A percentile compares a stretch with the other conserved stretches of the same genome.
phyloP scores from a whole-genome alignment of 2,113 vertebrate species.

The Thamnophis sirtalis region DNA sequence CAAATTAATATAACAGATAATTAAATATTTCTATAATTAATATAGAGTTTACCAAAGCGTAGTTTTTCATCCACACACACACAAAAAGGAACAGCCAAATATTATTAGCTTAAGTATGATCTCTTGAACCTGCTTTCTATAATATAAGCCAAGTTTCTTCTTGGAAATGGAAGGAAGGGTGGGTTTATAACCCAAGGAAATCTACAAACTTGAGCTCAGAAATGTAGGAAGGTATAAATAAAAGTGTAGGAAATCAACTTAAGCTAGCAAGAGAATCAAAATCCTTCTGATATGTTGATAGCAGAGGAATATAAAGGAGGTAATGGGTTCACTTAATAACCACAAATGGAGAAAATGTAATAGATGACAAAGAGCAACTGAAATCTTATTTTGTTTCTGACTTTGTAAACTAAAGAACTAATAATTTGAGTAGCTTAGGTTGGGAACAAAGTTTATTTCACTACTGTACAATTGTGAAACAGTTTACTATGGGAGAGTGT shows the following conservation, averaged over 20 bases:
- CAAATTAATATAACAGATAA: background rate
- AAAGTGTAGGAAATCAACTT: background rate
- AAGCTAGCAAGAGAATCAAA: background rate
- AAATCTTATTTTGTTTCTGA: background rate
- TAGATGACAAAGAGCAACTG: background rate
- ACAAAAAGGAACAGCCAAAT: background rate
- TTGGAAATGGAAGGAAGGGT: background rate
- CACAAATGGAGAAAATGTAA: background rate
- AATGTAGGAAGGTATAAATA: background rate
- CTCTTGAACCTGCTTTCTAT: background rate
- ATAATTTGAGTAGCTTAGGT: background rate
- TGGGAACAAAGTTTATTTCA: background rate
- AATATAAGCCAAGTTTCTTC: background rate
- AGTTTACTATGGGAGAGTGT: background rate
- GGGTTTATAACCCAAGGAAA: background rate
- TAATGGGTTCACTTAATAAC: background rate
- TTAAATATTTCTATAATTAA: background rate
- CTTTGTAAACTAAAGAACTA: background rate
- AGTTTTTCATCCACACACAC: background rate
- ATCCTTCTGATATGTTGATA: background rate
- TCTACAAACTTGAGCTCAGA: background rate
- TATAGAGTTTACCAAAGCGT: background rate
- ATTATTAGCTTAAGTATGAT: background rate
- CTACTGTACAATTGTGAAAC: background rate
- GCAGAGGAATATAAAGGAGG: background rate